Percentiles rank a stretch among this genome's conserved stretches.
Evolutionary conservation across 1,140 invertebrate genomes (phyloP).

Genomic region (Macrobrachium rosenbergii): DNA sequence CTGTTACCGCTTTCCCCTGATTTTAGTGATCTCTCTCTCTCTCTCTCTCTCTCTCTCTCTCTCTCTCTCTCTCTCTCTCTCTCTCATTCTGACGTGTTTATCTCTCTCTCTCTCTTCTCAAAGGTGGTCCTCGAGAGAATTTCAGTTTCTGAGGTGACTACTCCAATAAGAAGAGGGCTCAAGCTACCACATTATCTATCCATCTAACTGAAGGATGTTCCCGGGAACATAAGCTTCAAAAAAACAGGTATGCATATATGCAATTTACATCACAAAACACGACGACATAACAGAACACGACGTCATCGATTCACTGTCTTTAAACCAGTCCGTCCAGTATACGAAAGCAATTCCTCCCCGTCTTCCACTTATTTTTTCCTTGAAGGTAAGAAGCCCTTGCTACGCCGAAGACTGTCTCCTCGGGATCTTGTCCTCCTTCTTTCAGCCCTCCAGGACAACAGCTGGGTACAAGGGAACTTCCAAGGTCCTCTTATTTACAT

Average conservation of each 20-base stretch:
- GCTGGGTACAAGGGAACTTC: slow-evolving; percentile 11
- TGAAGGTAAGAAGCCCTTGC: slow-evolving; percentile 19
- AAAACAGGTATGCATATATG: no score
- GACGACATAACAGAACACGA: no score
- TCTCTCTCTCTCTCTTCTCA: background rate
- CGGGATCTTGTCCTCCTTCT: slow-evolving; percentile 25
- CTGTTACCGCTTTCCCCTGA: slow-evolving; percentile 11
- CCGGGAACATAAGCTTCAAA: no score
- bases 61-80: background rate
- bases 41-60: background rate
- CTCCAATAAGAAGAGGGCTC: no score
- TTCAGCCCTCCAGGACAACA: background rate
- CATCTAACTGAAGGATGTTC: no score
- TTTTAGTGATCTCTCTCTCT: background rate
- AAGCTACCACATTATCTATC: no score
- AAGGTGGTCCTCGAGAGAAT: background rate
- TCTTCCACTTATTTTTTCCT: slow-evolving; percentile 1
- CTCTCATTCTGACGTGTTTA: background rate
- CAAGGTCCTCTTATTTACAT: background rate
- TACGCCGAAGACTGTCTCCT: slow-evolving; percentile 13
- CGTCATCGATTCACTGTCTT: no score
- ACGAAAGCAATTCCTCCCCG: no score
- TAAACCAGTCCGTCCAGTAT: no score
- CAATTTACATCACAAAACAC: no score
- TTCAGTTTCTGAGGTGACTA: no score